Evolutionary conservation across 1,140 invertebrate genomes (phyloP).

Genomic region (Megathymus violae): DNA sequence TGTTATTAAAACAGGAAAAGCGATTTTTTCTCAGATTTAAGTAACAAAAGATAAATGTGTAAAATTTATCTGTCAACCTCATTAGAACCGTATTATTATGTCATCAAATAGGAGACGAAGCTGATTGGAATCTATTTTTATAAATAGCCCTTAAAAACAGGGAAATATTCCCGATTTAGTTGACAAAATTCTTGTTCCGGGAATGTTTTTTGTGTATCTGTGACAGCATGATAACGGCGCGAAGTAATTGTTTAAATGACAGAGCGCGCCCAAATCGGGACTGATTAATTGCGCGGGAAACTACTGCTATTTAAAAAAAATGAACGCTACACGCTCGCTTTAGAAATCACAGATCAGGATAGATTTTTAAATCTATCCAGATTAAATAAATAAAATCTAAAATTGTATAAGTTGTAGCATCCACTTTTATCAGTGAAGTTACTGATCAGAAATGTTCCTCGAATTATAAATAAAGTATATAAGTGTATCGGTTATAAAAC

Average conservation of each 20-base stretch:
- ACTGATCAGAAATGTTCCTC: too few species aligned
- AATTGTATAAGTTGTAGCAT: too few species aligned
- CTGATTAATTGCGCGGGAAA: slow-evolving; percentile 59
- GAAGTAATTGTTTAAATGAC: slow-evolving; percentile 67
- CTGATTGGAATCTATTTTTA: slow-evolving; percentile 18
- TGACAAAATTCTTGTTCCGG: slow-evolving; percentile 37
- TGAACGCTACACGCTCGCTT: slow-evolving; percentile 40
- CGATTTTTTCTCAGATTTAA: too few species aligned
- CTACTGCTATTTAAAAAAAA: slow-evolving; percentile 49
- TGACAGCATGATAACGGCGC: slow-evolving; percentile 62
- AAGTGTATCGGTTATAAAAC: too few species aligned
- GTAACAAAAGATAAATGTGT: slow-evolving; percentile 7
- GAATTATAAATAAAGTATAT: too few species aligned
- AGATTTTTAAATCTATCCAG: too few species aligned
- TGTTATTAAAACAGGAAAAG: too few species aligned
- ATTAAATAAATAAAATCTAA: too few species aligned
- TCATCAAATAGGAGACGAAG: slow-evolving; percentile 15
- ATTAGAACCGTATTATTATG: slow-evolving; percentile 21
- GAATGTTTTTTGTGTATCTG: slow-evolving; percentile 40
- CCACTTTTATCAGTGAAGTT: too few species aligned
- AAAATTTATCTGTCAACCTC: slow-evolving; percentile 19
- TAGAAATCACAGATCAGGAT: background rate
- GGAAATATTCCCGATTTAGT: slow-evolving; percentile 34
- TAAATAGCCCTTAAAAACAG: slow-evolving; percentile 30
- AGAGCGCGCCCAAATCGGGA: slow-evolving; percentile 49